These are phyloP conservation scores for Hymenochirus boettgeri DNA, from an alignment of 2,113 vertebrate species.

Conservation along the genomic window DNA sequence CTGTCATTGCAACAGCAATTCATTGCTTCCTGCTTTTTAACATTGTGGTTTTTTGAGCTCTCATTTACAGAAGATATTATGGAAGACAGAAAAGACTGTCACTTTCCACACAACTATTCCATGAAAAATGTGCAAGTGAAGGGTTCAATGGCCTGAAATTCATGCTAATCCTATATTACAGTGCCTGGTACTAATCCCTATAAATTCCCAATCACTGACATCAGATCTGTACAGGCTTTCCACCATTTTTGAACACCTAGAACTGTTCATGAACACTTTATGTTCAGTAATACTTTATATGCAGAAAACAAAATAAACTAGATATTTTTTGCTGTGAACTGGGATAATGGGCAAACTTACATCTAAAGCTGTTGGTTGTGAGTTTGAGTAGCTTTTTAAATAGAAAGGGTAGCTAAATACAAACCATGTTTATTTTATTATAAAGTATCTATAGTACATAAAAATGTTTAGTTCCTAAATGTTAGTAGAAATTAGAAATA, in stretches of 20 bases:
- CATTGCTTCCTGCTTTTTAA: conserved; percentile 33
- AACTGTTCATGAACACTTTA: conserved; percentile 25
- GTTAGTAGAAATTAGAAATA: too few relatives aligned
- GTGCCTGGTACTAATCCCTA: conserved; percentile 9
- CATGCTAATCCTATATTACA: conserved; percentile 16
- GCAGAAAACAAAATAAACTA: too few relatives aligned
- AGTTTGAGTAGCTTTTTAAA: too few relatives aligned
- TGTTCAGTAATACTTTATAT: background rate
- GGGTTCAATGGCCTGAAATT: conserved; percentile 22
- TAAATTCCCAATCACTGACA: too few relatives aligned
- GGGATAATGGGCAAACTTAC: too few relatives aligned
- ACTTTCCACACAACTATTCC: background rate
- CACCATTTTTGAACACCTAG: conserved; percentile 7
- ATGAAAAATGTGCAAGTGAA: conserved; percentile 1
- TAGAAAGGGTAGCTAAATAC: too few relatives aligned
- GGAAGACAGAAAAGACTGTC: conserved; percentile 15
- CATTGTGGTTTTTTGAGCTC: conserved; percentile 11
- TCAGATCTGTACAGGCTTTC: too few relatives aligned
- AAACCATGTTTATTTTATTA: too few relatives aligned
- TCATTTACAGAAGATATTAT: conserved; percentile 15
- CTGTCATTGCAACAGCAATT: conserved; percentile 34
- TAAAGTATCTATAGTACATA: too few relatives aligned
- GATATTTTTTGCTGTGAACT: too few relatives aligned
- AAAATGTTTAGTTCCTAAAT: too few relatives aligned
- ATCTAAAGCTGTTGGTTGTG: too few relatives aligned